Evolutionary conservation across 2,888 invertebrate species (phyloP).

Genomic region (Rhaphigaster nebulosa): DNA sequence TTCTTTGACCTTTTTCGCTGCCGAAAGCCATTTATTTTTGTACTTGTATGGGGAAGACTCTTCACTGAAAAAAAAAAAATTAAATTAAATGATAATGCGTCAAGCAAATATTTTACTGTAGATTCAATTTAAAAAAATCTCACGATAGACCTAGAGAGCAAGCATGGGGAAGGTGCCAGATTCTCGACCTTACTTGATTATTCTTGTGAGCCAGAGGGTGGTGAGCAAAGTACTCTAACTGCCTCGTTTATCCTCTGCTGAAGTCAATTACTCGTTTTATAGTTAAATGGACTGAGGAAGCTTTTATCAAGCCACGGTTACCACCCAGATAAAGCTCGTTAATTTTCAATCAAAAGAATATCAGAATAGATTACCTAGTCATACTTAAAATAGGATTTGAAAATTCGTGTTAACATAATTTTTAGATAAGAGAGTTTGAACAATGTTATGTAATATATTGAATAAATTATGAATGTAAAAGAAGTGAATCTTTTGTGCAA

Average conservation of each 20-base stretch:
- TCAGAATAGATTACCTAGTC: no score
- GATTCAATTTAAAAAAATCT: not conserved
- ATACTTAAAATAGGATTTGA: no score
- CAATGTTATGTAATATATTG: no score
- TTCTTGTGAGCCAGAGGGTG: no score
- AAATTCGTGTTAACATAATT: no score
- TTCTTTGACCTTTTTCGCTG: slow-evolving; percentile 62
- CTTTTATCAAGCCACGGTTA: not conserved
- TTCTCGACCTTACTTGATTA: not conserved
- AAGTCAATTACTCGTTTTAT: not conserved
- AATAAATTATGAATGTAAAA: no score
- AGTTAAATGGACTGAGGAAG: no score
- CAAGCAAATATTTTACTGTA: not conserved
- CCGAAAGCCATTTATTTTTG: slow-evolving; percentile 61
- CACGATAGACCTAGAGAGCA: not conserved
- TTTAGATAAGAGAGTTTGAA: no score
- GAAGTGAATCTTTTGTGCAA: no score
- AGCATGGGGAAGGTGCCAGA: not conserved
- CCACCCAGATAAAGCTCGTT: not conserved
- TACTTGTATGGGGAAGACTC: slow-evolving; percentile 59
- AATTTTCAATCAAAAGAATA: no score
- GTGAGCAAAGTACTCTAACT: not conserved
- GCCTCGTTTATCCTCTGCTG: no score
- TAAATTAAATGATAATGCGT: not conserved
- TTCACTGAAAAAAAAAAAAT: slow-evolving; percentile 29